A percentile compares a stretch with the other conserved stretches of the same genome.
Conservation (phyloP, 2,888 invertebrate genomes). For the Barypeithes pellucidus region DNA sequence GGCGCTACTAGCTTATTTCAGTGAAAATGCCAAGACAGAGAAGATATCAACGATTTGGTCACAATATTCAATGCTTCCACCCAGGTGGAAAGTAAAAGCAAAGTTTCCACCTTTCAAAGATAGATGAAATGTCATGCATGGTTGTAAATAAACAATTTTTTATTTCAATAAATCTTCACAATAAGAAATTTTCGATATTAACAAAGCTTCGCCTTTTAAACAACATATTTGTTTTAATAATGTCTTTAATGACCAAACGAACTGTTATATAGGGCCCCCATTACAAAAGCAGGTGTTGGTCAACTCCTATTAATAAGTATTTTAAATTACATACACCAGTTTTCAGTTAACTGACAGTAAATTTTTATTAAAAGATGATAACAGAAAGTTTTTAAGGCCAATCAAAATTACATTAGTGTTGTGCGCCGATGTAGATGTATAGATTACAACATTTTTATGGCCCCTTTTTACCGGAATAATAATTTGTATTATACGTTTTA, state of each 20-base stretch:
- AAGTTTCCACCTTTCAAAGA: no score
- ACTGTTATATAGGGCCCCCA: slow-evolving; percentile 63
- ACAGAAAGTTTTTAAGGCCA: slow-evolving; percentile 56
- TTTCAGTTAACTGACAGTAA: slow-evolving; percentile 46
- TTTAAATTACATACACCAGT: slow-evolving; percentile 59
- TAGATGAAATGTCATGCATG: no score
- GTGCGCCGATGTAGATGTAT: slow-evolving; percentile 45
- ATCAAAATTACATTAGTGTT: slow-evolving; percentile 59
- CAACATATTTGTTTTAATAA: not conserved
- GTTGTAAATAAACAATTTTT: no score
- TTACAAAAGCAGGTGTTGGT: slow-evolving; percentile 64
- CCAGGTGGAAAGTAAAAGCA: no score
- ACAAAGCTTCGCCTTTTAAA: no score
- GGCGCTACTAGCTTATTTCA: no score
- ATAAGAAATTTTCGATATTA: no score
- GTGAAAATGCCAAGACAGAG: no score
- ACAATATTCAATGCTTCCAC: no score
- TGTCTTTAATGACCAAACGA: not conserved
- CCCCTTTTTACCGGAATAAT: slow-evolving; percentile 46
- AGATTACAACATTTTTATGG: slow-evolving; percentile 42
- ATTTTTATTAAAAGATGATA: slow-evolving; percentile 57
- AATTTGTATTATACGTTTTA: slow-evolving; percentile 54
- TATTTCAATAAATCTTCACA: no score
- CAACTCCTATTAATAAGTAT: slow-evolving; percentile 62
- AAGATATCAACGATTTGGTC: no score